Percentiles rank a stretch among this genome's conserved stretches.
Evolutionary conservation across 1,140 invertebrate genomes (phyloP).

Genomic region (Steinernema feltiae): DNA sequence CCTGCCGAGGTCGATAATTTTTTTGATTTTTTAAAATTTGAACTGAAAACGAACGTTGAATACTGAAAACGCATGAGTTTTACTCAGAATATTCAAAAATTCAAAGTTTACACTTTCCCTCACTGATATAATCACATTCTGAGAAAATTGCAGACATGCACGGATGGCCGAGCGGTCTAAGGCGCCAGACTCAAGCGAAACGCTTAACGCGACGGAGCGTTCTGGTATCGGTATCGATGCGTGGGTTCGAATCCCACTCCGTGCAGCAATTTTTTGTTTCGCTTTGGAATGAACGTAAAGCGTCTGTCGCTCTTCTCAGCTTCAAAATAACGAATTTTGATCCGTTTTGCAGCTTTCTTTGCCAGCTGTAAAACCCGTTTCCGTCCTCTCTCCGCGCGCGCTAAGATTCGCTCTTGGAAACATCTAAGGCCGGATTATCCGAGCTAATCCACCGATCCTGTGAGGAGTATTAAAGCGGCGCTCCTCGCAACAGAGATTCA

Average conservation of each 20-base stretch:
- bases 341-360: too few relatives aligned
- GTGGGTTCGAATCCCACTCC: slow-evolving; percentile 27
- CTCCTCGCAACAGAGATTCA: background rate
- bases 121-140: background rate
- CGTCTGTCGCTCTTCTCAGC: too few relatives aligned
- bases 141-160: slow-evolving; percentile 25
- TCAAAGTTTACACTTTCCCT: too few relatives aligned
- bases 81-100: too few relatives aligned
- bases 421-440: background rate
- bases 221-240: slow-evolving; percentile 24
- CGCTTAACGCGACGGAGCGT: slow-evolving; percentile 6
- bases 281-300: too few relatives aligned
- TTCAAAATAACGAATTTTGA: too few relatives aligned
- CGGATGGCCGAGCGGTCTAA: slow-evolving; percentile 52
- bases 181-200: slow-evolving; percentile 51
- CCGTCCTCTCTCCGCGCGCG: background rate
- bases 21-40: background rate
- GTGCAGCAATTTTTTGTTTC: slow-evolving; percentile 5
- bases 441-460: background rate
- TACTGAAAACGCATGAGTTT: too few relatives aligned
- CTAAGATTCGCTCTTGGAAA: background rate
- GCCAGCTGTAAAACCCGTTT: background rate
- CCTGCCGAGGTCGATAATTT: background rate
- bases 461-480: background rate
- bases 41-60: too few relatives aligned